Percentiles rank a stretch among this genome's conserved stretches.
Conservation (phyloP, 2,113 vertebrate species). For the Eptatretus burgeri region DNA sequence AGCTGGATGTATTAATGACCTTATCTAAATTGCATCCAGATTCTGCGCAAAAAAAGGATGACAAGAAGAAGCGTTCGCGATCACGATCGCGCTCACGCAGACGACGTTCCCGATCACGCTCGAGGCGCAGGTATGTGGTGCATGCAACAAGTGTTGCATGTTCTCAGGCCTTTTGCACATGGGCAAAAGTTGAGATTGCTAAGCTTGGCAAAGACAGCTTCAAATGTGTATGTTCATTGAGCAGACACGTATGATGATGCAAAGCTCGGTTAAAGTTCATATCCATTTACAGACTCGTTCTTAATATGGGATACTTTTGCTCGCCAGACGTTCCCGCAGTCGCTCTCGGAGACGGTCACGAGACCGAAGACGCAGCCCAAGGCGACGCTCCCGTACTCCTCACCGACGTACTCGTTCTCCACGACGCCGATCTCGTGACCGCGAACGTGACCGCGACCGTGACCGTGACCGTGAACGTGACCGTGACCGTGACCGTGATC, state of each 20-base stretch:
- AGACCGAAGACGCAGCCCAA: not conserved
- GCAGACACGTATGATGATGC: no score
- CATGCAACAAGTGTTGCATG: no score
- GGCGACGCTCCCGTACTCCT: not conserved
- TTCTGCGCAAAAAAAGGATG: constrained; percentile 62
- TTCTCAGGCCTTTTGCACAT: no score
- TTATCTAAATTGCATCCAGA: not conserved
- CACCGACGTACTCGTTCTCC: not conserved
- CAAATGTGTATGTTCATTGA: no score
- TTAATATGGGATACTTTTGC: no score
- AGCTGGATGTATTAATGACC: no score
- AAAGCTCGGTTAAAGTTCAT: no score
- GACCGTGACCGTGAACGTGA: no score
- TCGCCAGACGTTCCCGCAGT: not conserved
- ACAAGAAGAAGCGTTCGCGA: constrained; percentile 66
- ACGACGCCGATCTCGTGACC: not conserved
- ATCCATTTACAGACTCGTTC: no score
- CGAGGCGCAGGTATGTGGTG: constrained; percentile 42
- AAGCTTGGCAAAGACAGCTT: no score
- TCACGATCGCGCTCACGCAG: constrained; percentile 55
- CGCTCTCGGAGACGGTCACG: constrained; percentile 1
- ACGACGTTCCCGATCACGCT: constrained; percentile 58
- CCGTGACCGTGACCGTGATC: no score
- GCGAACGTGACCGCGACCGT: not conserved
- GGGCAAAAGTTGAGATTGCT: no score